Evolutionary conservation across 2,888 invertebrate genomes (phyloP), one percentile per base, ranked within the genome.

Genomic region (Macroteleia sp.): DNA sequence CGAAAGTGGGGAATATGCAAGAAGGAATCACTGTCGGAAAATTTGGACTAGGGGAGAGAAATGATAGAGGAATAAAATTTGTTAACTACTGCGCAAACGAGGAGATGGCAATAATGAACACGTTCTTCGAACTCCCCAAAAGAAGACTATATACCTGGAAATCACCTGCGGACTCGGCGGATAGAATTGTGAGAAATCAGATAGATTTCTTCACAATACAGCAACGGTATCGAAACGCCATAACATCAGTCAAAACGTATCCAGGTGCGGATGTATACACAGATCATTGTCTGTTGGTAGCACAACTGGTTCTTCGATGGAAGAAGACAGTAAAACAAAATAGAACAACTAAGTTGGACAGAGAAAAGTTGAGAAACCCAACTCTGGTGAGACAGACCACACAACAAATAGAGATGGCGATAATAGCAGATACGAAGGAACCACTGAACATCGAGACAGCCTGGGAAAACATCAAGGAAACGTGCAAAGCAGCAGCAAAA

Each of bases 91-190:
- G 46, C 14, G 14, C 5, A 1, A 28, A 46, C 14, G 3, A 16
- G 1, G 12, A 46, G 5, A 12, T 46, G 1, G 28, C 28, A 25
- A 22, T 46, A 6, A 14, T 28, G 46, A 46, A 25, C 14, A 46
- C 22, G 1, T 46, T 25, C 17, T 46, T 25, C 9, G 3, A 46
- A 6, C 12, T 46, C 2, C 28, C 25, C 8, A 28, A 22, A 5
- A 46, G 46, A 28, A 46, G 46, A 25, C 4, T 46, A 1, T 46
- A 46, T 25, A 25, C 46, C 2, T 46, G 46, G 46, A 46, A 25
- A 46, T 46, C 46, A 1, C 46, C 46, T 3, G 46, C 46, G 9
- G 46, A 46, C 12, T 25, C 22, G 1, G 1, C 12, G 1, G 4
- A 25, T 46, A 22, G 10, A 3, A 14, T 25, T 14, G 9, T 46